phyloP scores from a whole-genome alignment of 2,797 vertebrate species.

The Leptatherina wallacei region DNA sequence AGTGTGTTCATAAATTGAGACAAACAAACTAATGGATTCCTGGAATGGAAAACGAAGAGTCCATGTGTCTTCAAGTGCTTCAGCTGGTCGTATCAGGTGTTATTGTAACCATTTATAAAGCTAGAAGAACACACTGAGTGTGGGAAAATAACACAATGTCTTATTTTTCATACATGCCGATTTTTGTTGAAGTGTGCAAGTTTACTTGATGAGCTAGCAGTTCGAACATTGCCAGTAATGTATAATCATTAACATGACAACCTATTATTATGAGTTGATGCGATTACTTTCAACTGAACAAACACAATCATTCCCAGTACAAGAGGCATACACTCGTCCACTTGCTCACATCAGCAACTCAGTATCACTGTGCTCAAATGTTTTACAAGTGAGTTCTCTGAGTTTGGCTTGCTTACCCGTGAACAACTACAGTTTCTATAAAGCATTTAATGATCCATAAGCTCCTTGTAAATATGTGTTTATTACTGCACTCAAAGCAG shows the following conservation, averaged over 20 bases:
- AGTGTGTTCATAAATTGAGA: constrained; percentile 3
- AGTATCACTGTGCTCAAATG: constrained; percentile 17
- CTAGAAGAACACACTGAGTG: neutral
- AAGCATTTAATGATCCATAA: constrained; percentile 48
- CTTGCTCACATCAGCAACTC: constrained; percentile 56
- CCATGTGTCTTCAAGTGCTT: neutral
- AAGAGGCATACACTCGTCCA: constrained; percentile 47
- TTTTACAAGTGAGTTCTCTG: constrained; percentile 26
- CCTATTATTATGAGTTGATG: constrained; percentile 71
- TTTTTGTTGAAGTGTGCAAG: constrained; percentile 48
- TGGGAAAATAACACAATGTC: constrained; percentile 1
- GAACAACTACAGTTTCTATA: constrained; percentile 32
- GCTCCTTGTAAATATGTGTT: constrained; percentile 51
- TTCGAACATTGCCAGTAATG: constrained; percentile 60
- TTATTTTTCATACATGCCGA: constrained; percentile 15
- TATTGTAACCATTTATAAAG: constrained; percentile 7
- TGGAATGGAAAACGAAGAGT: neutral
- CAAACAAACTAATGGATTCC: constrained; percentile 3
- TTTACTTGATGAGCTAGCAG: constrained; percentile 58
- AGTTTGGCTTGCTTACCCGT: constrained; percentile 22
- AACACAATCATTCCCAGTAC: constrained; percentile 48
- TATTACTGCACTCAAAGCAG: constrained; percentile 31
- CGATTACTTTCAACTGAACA: constrained; percentile 77
- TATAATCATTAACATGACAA: constrained; percentile 77
- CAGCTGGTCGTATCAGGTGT: neutral